Evolutionary conservation across 2,888 invertebrate species (phyloP), one percentile per base, ranked within the genome.

Genomic region (Incurvaria masculella): DNA sequence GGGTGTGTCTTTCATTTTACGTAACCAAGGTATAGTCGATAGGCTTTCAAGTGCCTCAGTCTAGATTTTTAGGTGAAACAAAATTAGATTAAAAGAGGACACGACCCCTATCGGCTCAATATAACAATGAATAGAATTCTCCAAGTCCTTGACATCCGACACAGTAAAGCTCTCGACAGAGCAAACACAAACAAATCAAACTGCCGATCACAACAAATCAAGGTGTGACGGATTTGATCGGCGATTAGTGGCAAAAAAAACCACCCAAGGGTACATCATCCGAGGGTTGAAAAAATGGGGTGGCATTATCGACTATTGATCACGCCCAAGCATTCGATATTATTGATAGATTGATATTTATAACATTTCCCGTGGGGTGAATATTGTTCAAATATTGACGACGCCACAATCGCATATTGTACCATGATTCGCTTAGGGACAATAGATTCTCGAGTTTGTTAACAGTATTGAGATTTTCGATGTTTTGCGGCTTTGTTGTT

Each of bases 341-440:
- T 73, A 78, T 76, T 76, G 76, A 75, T 75, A 73, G 70, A 75
- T 75, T 72, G 73, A 69, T 72, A 73, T 72, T 72, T 70, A 74
- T 72, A 66, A n/a, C n/a, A n/a, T n/a, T 60, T 55, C 41, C 43
- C 51, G 49, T 56, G 11, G 27, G 43, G 57, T 57, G 57, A 33
- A 33, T 33, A 14, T 33, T 33, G 33, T 14, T 33, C 33, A 33
- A 33, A 33, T 33, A 33, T 33, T 68, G 71, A 68, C 65, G 66
- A 56, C 54, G 65, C 75, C 72, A 72, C 74, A 76, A 74, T 74
- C 69, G 66, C 61, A 64, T 68, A 65, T 69, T 72, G 68, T 72
- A 56, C 55, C n/a, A 63, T 68, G 67, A 68, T 68, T 67, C 68
- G 64, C 63, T 61, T 60, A 61, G 58, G 58, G 61, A 66, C 68